Base-by-base conservation (phyloP, 2,888 invertebrate species). In the Drosophila buzzatii region DNA sequence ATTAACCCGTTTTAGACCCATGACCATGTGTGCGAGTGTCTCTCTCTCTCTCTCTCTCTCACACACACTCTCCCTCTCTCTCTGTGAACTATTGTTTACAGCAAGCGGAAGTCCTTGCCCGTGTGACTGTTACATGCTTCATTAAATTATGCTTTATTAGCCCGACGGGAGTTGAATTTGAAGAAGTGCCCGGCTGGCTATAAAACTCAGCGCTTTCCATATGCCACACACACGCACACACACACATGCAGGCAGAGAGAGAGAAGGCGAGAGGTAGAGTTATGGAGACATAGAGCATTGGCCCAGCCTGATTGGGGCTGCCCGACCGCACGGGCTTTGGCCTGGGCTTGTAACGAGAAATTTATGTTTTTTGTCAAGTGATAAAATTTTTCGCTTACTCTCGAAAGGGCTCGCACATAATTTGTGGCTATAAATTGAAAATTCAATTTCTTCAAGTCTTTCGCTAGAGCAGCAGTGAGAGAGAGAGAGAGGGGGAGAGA, bases 71-170 rank as follows among this genome's bases (percentile, higher is more conserved):
- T 65, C 64, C 73, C 33, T 3, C 16, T 3, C 8, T n/a, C n/a
- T 65, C 64, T 75, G 80, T 81, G 70, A 91, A 91, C 91, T 91
- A 91, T 90, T 90, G 90, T 91, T 86, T 89, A 83, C 85, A 82
- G 72, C 85, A 85, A 82, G 85, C 86, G 91, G 88, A 86, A 90
- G 82, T 90, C 76, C 80, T 88, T 75, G 80, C 76, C 79, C 83
- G 66, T 78, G 73, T 73, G 79, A 77, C 79, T 79, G 82, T 74
- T 76, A 70, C 81, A 81, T 82, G 92, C 91, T 91, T 89, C 90
- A 91, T 91, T 91, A 91, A 90, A 91, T 91, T 90, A 90, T 91
- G 82, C 79, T 91, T 91, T 91, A 91, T 91, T 91, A 91, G 89
- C 82, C 91, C 73, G 85, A 86, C 91, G 91, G 91, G 91, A 89